A percentile compares a stretch with the other conserved stretches of the same genome.
phyloP scores from a whole-genome alignment of 2,888 invertebrate genomes.

The Masnerella sp. region DNA sequence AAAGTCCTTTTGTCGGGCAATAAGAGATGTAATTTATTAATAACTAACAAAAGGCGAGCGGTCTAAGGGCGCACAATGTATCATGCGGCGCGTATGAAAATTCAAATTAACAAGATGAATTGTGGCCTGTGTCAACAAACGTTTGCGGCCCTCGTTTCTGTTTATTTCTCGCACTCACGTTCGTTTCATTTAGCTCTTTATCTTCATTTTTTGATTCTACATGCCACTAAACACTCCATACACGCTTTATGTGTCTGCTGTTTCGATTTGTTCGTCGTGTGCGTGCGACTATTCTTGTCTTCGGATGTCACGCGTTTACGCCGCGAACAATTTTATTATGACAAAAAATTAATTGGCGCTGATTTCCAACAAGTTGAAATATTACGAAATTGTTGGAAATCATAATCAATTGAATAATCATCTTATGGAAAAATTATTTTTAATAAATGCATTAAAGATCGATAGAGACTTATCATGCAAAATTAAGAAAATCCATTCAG shows the following conservation, averaged over 20 bases:
- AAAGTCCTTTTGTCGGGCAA: slow-evolving; percentile 12
- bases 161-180: slow-evolving; percentile 41
- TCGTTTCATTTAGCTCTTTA: slow-evolving; percentile 32
- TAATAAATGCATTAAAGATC: too few species aligned
- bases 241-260: slow-evolving; percentile 64
- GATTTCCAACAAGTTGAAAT: too few species aligned
- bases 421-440: too few species aligned
- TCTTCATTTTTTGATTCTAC: slow-evolving; percentile 62
- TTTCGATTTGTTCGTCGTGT: slow-evolving; percentile 66
- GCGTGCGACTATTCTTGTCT: slow-evolving; percentile 67
- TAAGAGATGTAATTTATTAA: slow-evolving; percentile 41
- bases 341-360: too few species aligned
- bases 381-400: too few species aligned
- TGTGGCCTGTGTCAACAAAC: slow-evolving; percentile 45
- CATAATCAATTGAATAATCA: too few species aligned
- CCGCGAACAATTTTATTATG: too few species aligned
- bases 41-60: slow-evolving; percentile 39
- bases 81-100: slow-evolving; percentile 43
- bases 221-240: slow-evolving; percentile 64
- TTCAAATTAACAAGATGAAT: slow-evolving; percentile 56
- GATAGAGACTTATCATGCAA: too few species aligned
- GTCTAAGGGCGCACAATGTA: slow-evolving; percentile 22
- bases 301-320: slow-evolving; percentile 34
- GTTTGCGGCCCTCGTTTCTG: slow-evolving; percentile 31
- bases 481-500: too few species aligned